Base-by-base conservation (phyloP, 2,797 vertebrate genomes). In the Morus bassanus region DNA sequence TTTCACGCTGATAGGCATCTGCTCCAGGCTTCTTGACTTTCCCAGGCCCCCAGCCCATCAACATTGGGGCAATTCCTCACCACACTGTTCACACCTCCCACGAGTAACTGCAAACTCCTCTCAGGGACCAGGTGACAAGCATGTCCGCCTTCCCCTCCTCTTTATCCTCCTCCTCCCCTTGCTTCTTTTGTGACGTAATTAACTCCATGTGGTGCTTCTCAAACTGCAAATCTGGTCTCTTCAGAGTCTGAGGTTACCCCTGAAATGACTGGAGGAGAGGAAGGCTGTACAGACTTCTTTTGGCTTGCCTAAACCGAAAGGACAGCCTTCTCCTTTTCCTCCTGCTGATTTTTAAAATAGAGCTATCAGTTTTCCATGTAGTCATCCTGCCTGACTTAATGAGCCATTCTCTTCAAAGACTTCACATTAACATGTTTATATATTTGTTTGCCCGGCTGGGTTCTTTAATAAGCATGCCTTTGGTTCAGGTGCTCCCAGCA, bases 401-500 rank as follows among this genome's bases (percentile, higher is more conserved):
- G 93, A 91, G 51, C 74, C 63, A 24, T 95, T 93, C 69, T 80
- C 35, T 79, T 68, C 96, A 74, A 91, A 78, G 22, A 51, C 57
- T 61, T 67, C 50, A 13, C 43, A 54, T 95, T 74, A 92, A 43
- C 69, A 24, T 27, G 28, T 81, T 92, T 91, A 80, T 59, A 21
- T 43, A 35, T 75, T 72, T 91, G 72, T 75, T 78, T 87, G 90
- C 76, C 81, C 76, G 83, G 45, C 81, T 91, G 74, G n/a, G 46
- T 14, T 91, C 90, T 86, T 61, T 87, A 76, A 48, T 33, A 73
- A 72, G 70, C 0, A 1, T 54, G 50, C 69, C 65, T 84, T 85
- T 25, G 45, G 79, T 76, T 96, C 69, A 63, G 95, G 94, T 93
- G 79, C 59, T 91, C 91, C 51, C 95, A 84, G 89, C 89, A 93